phyloP scores from a whole-genome alignment of 1,140 invertebrate species.

The Pygmarrhopalites habei region DNA sequence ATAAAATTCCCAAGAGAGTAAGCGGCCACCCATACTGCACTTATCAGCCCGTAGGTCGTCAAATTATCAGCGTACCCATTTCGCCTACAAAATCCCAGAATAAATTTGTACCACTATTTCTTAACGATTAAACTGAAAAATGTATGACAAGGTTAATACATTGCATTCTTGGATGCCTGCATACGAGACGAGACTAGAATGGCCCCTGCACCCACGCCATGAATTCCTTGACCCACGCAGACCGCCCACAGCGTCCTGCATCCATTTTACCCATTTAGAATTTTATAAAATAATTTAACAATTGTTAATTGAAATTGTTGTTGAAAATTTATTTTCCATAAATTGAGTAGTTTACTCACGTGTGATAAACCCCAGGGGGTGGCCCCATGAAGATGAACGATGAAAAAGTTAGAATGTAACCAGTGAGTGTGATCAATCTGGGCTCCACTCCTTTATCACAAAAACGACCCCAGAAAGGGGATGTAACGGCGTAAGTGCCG shows the following conservation, averaged over 20 bases:
- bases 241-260: conserved; percentile 15
- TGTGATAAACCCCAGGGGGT: conserved; percentile 54
- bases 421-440: conserved; percentile 59
- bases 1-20: conserved; percentile 45
- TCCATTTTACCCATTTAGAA: too few relatives aligned
- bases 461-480: conserved; percentile 71
- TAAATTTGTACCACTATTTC: too few relatives aligned
- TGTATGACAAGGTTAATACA: conserved; percentile 62
- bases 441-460: conserved; percentile 59
- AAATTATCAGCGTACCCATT: conserved; percentile 47
- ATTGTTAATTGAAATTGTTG: too few relatives aligned
- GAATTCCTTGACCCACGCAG: conserved; percentile 57
- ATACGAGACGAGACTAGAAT: conserved; percentile 71
- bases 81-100: too few relatives aligned
- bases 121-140: not conserved
- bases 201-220: conserved; percentile 69
- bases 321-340: not conserved
- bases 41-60: conserved; percentile 45
- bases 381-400: conserved; percentile 68
- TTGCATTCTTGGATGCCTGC: conserved; percentile 62
- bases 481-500: conserved; percentile 69
- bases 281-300: conserved; percentile 46
- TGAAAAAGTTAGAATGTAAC: conserved; percentile 56
- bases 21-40: conserved; percentile 44
- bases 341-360: not conserved